Percentiles rank a stretch among this genome's conserved stretches.
Conservation (phyloP, 1,140 invertebrate genomes). For the Drosophila eugracilis region DNA sequence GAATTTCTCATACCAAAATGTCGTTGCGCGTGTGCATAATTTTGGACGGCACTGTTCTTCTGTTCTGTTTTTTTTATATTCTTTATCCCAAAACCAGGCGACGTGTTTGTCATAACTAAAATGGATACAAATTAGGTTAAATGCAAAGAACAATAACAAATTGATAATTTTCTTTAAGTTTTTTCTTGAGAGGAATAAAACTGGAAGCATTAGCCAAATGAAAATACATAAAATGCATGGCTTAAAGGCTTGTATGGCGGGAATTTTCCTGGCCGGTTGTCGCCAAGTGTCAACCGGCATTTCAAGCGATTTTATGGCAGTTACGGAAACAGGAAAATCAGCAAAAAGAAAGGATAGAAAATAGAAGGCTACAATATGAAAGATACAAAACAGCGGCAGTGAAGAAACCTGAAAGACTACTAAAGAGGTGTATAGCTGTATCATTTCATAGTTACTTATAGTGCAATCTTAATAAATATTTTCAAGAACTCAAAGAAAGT, state of each 20-base stretch:
- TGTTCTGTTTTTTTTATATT: conserved; percentile 19
- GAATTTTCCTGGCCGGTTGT: conserved; percentile 7
- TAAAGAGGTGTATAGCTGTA: too few species aligned
- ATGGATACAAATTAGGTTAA: conserved; percentile 61
- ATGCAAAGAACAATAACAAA: conserved; percentile 62
- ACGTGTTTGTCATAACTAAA: conserved; percentile 71
- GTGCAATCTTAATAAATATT: too few species aligned
- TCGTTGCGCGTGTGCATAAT: conserved; percentile 40
- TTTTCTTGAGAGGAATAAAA: conserved; percentile 3
- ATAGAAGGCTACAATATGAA: not conserved
- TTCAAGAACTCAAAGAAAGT: too few species aligned
- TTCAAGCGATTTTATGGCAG: conserved; percentile 25
- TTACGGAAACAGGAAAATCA: conserved; percentile 4
- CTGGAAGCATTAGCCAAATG: conserved; percentile 11
- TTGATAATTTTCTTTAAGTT: conserved; percentile 42
- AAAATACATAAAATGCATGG: conserved; percentile 18
- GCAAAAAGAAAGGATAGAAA: not conserved
- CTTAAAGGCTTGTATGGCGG: conserved; percentile 7
- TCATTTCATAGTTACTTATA: too few species aligned
- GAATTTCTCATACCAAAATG: not conserved
- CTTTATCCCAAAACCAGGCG: conserved; percentile 18
- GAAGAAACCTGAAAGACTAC: not conserved
- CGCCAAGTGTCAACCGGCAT: conserved; percentile 12
- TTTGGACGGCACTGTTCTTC: conserved; percentile 24
- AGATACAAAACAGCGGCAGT: not conserved